Evolutionary conservation across 2,888 invertebrate species (phyloP).

Genomic region (Spilarctia lutea): DNA sequence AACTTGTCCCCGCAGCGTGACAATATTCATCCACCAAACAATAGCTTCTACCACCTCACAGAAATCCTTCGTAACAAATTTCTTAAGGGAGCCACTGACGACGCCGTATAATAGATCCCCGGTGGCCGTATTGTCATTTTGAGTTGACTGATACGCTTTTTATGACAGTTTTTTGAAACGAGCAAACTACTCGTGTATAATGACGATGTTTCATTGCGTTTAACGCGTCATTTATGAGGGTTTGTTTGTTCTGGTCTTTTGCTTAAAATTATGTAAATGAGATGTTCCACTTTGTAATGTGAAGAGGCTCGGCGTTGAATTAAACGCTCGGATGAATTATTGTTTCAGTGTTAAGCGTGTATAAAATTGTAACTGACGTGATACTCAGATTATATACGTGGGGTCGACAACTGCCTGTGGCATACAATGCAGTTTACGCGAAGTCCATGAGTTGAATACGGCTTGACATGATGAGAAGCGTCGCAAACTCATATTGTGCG

Average conservation of each 20-base stretch:
- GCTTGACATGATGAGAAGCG: conserved; percentile 57
- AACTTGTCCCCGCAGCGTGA: conserved; percentile 23
- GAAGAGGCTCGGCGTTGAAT: conserved; percentile 24
- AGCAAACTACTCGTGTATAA: conserved; percentile 73
- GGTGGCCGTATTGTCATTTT: conserved; percentile 75
- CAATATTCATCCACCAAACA: conserved; percentile 50
- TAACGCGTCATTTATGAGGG: conserved; percentile 80
- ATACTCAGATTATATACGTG: conserved; percentile 60
- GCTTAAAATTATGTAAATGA: conserved; percentile 76
- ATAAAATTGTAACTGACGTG: conserved; percentile 57
- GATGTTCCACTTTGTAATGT: conserved; percentile 51
- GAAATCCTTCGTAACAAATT: conserved; percentile 77
- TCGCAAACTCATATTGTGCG: conserved; percentile 57
- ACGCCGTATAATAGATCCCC: conserved; percentile 69
- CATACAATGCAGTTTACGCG: conserved; percentile 44
- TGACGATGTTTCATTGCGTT: conserved; percentile 78
- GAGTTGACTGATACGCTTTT: conserved; percentile 74
- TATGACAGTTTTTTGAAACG: conserved; percentile 68
- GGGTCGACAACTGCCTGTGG: conserved; percentile 50
- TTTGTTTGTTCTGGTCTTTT: conserved; percentile 72
- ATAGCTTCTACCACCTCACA: conserved; percentile 71
- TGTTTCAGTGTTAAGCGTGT: conserved; percentile 34
- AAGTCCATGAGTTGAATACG: conserved; percentile 52
- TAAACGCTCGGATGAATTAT: conserved; percentile 26
- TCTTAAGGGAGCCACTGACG: conserved; percentile 76